Evolutionary conservation across 1,140 invertebrate genomes (phyloP).

Genomic region (Drosophila insularis): DNA sequence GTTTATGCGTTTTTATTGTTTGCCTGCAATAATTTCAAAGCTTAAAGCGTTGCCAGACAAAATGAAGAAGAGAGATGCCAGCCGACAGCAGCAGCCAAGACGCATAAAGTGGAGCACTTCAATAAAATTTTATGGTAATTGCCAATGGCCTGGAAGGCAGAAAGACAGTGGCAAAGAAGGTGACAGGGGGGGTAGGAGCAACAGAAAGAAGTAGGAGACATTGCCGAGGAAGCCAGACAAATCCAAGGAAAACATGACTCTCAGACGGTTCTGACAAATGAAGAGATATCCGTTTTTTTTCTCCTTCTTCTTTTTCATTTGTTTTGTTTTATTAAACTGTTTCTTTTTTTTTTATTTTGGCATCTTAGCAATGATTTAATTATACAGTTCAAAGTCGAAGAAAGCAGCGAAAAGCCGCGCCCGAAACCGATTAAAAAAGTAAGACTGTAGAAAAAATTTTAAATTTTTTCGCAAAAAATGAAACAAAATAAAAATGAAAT

Average conservation of each 20-base stretch:
- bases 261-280: conserved; percentile 59
- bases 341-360: conserved; percentile 18
- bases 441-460: conserved; percentile 25
- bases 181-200: background rate
- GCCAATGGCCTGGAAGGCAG: conserved; percentile 38
- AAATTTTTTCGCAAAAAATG: conserved; percentile 30
- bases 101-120: conserved; percentile 76
- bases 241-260: conserved; percentile 9
- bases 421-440: conserved; percentile 22
- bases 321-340: background rate
- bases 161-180: background rate
- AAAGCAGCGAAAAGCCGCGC: background rate
- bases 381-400: conserved; percentile 42
- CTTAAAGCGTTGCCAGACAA: conserved; percentile 65
- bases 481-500: conserved; percentile 48
- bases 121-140: conserved; percentile 80
- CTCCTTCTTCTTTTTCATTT: background rate
- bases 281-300: conserved; percentile 58
- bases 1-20: conserved; percentile 77
- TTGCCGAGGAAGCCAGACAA: background rate
- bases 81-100: conserved; percentile 26
- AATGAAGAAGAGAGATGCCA: conserved; percentile 25
- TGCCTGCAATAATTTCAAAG: conserved; percentile 69
- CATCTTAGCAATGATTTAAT: conserved; percentile 54
- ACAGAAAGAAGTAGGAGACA: background rate